Evolutionary conservation across 2,797 vertebrate species (phyloP).

Genomic region (Anas bernieri): DNA sequence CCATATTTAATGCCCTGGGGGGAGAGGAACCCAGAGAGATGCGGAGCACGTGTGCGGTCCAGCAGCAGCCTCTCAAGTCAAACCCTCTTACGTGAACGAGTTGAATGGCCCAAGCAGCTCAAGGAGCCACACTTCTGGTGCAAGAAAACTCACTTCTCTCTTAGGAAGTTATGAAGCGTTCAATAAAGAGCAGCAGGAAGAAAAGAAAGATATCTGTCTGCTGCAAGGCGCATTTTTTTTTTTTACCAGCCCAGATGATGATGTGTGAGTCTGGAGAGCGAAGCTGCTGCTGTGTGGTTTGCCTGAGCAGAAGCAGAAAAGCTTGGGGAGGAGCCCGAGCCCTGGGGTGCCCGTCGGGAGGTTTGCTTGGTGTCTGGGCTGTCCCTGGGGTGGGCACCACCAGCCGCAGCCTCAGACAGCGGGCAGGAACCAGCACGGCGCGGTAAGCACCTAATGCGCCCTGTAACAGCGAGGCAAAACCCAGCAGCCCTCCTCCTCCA

Average conservation of each 20-base stretch:
- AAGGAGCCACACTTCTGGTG: neutral
- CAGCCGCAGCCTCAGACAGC: neutral
- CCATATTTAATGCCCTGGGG: constrained; percentile 36
- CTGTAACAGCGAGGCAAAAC: neutral
- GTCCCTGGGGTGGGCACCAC: neutral
- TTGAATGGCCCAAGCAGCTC: neutral
- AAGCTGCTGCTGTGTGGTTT: neutral
- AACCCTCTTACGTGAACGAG: neutral
- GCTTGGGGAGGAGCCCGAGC: neutral
- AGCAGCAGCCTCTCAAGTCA: neutral
- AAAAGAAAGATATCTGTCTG: neutral
- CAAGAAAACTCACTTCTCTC: neutral
- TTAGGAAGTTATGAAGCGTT: neutral
- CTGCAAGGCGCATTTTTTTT: neutral
- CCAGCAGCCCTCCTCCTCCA: neutral
- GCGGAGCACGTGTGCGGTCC: neutral
- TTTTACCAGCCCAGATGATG: neutral
- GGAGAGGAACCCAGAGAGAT: neutral
- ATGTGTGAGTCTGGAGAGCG: neutral
- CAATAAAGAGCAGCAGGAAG: neutral
- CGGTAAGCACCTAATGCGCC: neutral
- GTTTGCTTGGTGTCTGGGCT: neutral
- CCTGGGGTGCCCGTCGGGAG: rapidly evolving
- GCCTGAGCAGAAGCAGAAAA: neutral
- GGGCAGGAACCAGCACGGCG: neutral